Evolutionary conservation across 1,140 invertebrate species (phyloP).

Genomic region (Globodera ellingtonae): DNA sequence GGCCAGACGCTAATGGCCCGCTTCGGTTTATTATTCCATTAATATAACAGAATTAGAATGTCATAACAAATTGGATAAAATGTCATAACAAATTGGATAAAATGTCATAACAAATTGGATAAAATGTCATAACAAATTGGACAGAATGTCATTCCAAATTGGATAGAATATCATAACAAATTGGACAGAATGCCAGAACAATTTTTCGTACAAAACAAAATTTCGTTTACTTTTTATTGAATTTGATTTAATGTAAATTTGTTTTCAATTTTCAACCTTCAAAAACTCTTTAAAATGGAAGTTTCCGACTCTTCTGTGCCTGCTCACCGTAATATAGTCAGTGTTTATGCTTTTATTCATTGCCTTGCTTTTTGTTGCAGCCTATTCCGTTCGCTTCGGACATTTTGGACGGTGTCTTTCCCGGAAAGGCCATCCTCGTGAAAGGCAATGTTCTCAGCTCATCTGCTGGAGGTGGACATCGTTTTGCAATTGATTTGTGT

Average conservation of each 20-base stretch:
- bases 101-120: too few species aligned
- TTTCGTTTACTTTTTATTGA: too few species aligned
- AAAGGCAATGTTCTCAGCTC: slow-evolving; percentile 34
- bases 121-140: too few species aligned
- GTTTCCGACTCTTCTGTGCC: slow-evolving; percentile 12
- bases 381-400: slow-evolving; percentile 37
- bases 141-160: background rate
- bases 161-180: background rate
- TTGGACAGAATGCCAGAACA: too few species aligned
- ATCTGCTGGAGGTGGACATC: background rate
- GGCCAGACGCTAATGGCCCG: too few species aligned
- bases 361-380: background rate
- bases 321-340: slow-evolving; percentile 20
- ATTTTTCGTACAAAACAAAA: too few species aligned
- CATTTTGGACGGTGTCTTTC: slow-evolving; percentile 51
- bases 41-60: too few species aligned
- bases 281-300: background rate
- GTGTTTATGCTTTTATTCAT: background rate
- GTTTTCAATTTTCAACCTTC: too few species aligned
- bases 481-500: slow-evolving; percentile 50
- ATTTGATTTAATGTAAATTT: too few species aligned
- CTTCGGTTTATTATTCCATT: too few species aligned
- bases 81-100: too few species aligned
- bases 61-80: too few species aligned
- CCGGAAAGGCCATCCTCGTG: slow-evolving; percentile 49